Evolutionary conservation across 2,797 vertebrate species (phyloP).

Genomic region (Ctenopoma multispine): DNA sequence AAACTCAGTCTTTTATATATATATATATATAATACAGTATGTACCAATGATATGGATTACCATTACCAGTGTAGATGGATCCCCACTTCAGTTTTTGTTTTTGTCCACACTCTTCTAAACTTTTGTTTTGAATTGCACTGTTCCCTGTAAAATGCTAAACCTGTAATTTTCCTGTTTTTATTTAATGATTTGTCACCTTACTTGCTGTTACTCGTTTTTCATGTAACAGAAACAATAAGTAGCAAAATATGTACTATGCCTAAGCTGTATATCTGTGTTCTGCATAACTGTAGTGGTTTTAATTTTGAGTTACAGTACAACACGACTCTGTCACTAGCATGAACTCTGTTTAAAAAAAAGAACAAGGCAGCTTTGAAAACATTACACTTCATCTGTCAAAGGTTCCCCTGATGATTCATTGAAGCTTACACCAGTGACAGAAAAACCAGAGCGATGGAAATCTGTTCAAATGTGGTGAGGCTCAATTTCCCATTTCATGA

Average conservation of each 20-base stretch:
- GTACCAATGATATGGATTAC: too few relatives aligned
- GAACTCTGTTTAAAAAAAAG: slow-evolving; percentile 34
- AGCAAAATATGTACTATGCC: slow-evolving; percentile 2
- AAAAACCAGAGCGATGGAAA: slow-evolving; percentile 72
- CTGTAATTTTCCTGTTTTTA: not conserved
- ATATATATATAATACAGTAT: not conserved
- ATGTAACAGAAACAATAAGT: not conserved
- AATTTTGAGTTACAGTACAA: slow-evolving; percentile 7
- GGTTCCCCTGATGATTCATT: slow-evolving; percentile 69
- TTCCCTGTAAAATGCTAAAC: too few relatives aligned
- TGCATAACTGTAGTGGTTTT: slow-evolving; percentile 18
- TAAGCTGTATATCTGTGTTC: not conserved
- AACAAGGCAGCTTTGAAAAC: slow-evolving; percentile 54
- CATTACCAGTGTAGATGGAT: too few relatives aligned
- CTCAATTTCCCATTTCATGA: slow-evolving; percentile 72
- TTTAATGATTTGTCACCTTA: not conserved
- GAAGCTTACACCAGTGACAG: slow-evolving; percentile 67
- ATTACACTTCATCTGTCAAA: slow-evolving; percentile 62
- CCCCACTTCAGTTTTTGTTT: too few relatives aligned
- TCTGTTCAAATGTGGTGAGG: slow-evolving; percentile 73
- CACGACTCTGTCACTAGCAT: slow-evolving; percentile 15
- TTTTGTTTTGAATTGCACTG: too few relatives aligned
- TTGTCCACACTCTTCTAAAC: too few relatives aligned
- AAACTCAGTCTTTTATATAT: too few relatives aligned
- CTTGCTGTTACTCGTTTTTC: not conserved